Evolutionary conservation across 1,140 invertebrate genomes (phyloP), one percentile per base, ranked within the genome.

Genomic region (Bombus pyrosoma): DNA sequence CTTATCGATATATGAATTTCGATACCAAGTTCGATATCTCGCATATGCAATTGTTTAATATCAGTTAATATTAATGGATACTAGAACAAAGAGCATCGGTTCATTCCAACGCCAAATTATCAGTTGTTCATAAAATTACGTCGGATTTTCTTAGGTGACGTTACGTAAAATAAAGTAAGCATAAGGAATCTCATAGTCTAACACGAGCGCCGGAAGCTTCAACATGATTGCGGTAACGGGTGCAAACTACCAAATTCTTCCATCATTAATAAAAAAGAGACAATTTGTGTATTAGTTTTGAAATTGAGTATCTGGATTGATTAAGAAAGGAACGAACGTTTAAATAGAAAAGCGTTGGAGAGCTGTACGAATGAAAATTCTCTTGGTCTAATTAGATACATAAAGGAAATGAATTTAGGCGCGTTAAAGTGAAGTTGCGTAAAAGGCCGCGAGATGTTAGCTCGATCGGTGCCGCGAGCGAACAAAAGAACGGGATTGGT

Each of bases 401-500:
- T 10, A n/a, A 86, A 75, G 41, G 22, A 57, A 64, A 28, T 69
- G 62, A 81, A 75, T 83, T 62, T 47, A 81, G 78, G 72, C 90
- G 90, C 87, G 89, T 66, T 78, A 13, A 34, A 68, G 2, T n/a
- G 8, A 13, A 6, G 75, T 89, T 84, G 15, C 1, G 15, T 12
- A 15, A 3, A 37, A 39, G 25, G 28, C 18, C 84, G 66, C 2
- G 0, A 91, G 91, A 69, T 86, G 86, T 81, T 79, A 59, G 13
- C n/a, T 62, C 25, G 57, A 72, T 75, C 43, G 73, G 18, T 71
- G 37, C 64, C 71, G 37, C 32, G 57, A 68, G 39, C 32, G 53
- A 77, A 84, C 66, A 41, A 57, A n/a, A n/a, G 69, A 34, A 69
- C 34, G 72, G 37, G 91, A 93, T 93, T 93, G 93, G 93, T 87